These are phyloP conservation scores for Gyps fulvus DNA, from an alignment of 2,113 vertebrate genomes.

Conservation along the genomic window DNA sequence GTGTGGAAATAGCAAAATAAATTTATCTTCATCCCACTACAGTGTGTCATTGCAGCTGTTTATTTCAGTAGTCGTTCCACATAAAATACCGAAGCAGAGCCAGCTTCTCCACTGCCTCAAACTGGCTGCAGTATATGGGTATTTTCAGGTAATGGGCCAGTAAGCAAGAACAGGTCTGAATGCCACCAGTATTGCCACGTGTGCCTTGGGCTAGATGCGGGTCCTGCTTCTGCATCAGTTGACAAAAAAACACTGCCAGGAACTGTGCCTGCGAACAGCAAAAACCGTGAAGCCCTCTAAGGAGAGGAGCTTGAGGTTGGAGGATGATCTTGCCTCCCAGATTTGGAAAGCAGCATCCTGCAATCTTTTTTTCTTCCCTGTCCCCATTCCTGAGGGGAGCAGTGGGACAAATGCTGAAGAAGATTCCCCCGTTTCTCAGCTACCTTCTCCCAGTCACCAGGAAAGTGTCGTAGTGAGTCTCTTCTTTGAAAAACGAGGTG, in stretches of 20 bases:
- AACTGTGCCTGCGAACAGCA: not conserved
- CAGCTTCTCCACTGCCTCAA: not conserved
- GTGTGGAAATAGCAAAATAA: conserved; percentile 64
- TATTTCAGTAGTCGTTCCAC: conserved; percentile 44
- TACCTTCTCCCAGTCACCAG: not conserved
- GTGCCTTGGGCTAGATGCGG: not conserved
- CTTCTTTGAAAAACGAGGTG: not conserved
- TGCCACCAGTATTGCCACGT: rapidly evolving
- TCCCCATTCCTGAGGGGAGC: not conserved
- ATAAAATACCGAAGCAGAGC: not conserved
- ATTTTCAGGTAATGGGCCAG: not conserved
- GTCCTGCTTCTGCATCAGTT: not conserved
- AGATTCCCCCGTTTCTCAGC: not conserved
- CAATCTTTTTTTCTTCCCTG: too few species aligned
- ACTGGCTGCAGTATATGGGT: not conserved
- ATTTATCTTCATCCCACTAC: conserved; percentile 62
- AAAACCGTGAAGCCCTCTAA: not conserved
- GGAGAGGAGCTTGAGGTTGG: not conserved
- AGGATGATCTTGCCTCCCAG: not conserved
- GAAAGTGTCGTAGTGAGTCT: not conserved
- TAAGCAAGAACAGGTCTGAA: not conserved
- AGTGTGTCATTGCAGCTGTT: conserved; percentile 65
- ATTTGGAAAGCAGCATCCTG: not conserved
- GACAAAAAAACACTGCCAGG: not conserved
- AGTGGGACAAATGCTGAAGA: not conserved